phyloP scores from a whole-genome alignment of 1,140 invertebrate species.

The Amphibalanus amphitrite region DNA sequence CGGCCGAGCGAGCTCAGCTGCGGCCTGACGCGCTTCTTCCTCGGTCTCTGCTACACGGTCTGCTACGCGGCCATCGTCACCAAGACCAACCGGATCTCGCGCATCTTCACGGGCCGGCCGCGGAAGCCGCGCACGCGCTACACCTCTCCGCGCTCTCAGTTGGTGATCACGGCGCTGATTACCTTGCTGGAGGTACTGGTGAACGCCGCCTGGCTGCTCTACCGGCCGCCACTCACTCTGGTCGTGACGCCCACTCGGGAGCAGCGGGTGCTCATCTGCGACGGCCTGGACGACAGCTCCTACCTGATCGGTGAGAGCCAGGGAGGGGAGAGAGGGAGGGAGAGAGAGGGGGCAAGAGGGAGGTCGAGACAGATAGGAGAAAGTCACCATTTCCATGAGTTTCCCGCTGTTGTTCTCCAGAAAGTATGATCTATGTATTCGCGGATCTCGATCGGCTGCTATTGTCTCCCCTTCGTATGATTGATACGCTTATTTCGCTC shows the following conservation, averaged over 20 bases:
- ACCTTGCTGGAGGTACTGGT: slow-evolving; percentile 35
- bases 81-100: too few relatives aligned
- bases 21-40: slow-evolving; percentile 35
- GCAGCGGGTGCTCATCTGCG: slow-evolving; percentile 27
- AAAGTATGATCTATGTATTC: too few relatives aligned
- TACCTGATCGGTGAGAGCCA: slow-evolving; percentile 24
- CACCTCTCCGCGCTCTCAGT: slow-evolving; percentile 34
- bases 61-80: slow-evolving; percentile 40
- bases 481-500: too few relatives aligned
- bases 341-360: too few relatives aligned
- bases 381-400: too few relatives aligned
- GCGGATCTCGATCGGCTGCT: too few relatives aligned
- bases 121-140: slow-evolving; percentile 23
- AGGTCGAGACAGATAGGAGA: too few relatives aligned
- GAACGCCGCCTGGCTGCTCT: slow-evolving; percentile 33
- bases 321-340: too few relatives aligned
- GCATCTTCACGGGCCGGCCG: slow-evolving; percentile 30
- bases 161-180: slow-evolving; percentile 34
- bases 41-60: slow-evolving; percentile 33
- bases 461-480: too few relatives aligned
- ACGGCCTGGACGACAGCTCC: slow-evolving; percentile 33
- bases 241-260: slow-evolving; percentile 28
- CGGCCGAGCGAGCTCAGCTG: slow-evolving; percentile 31
- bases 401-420: too few relatives aligned
- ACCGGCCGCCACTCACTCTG: slow-evolving; percentile 27